A percentile compares a stretch with the other conserved stretches of the same genome.
Evolutionary conservation across 2,113 vertebrate species (phyloP).

Genomic region (Prolemur simus): DNA sequence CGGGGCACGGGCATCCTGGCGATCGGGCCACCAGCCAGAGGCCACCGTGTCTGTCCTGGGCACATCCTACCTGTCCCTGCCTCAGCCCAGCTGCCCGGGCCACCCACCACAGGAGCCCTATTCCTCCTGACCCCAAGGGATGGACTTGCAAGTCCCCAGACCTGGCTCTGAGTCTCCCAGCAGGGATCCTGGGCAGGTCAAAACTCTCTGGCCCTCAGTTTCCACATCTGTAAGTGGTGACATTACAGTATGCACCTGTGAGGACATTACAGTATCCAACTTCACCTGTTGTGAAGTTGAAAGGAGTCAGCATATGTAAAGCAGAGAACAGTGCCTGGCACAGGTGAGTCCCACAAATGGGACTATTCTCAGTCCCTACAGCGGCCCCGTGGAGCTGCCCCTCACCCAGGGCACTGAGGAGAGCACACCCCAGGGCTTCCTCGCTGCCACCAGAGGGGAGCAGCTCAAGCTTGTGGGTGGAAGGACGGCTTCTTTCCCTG

Average conservation of each 20-base stretch:
- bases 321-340: background rate
- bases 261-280: background rate
- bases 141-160: background rate
- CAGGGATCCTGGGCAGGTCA: background rate
- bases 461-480: background rate
- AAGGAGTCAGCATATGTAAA: background rate
- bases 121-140: background rate
- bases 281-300: background rate
- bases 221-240: background rate
- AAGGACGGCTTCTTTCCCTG: background rate
- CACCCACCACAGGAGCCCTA: background rate
- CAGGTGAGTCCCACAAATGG: fast-evolving
- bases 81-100: background rate
- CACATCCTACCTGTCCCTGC: background rate
- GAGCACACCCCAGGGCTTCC: fast-evolving
- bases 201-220: background rate
- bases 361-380: background rate
- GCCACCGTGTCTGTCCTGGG: background rate
- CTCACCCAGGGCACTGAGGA: background rate
- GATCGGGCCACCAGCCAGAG: background rate
- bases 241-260: too few relatives aligned
- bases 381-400: fast-evolving
- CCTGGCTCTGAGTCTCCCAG: background rate
- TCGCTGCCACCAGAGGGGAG: background rate
- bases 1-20: background rate